These are phyloP conservation scores for Nipponia nippon DNA, from an alignment of 2,113 vertebrate genomes.

Conservation along the genomic window DNA sequence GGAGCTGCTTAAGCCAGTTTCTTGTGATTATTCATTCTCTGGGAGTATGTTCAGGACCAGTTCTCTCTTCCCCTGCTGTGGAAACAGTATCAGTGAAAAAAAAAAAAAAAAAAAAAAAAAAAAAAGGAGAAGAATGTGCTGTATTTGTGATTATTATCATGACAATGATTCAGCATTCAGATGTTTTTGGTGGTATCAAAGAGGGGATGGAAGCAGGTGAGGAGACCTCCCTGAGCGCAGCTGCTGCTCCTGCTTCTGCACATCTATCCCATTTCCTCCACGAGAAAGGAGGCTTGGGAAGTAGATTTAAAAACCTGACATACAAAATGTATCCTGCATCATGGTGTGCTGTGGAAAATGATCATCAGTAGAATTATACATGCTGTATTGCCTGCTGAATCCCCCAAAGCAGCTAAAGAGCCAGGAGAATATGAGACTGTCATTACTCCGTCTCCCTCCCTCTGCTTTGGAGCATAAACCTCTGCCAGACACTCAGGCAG, in stretches of 20 bases:
- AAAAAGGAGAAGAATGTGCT: not conserved
- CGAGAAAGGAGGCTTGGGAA: not conserved
- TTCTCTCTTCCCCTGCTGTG: conserved; percentile 71
- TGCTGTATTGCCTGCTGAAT: not conserved
- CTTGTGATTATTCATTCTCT: conserved; percentile 61
- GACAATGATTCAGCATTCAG: not conserved
- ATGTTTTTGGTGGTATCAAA: not conserved
- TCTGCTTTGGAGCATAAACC: conserved; percentile 56
- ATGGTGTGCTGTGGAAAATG: not conserved
- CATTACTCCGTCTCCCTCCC: conserved; percentile 54
- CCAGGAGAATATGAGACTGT: conserved; percentile 57
- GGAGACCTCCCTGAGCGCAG: rapidly evolving
- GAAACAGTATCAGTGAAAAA: conserved; percentile 57
- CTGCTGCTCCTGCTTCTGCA: not conserved
- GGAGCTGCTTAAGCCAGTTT: conserved; percentile 45
- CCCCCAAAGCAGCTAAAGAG: conserved; percentile 55
- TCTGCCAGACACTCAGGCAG: conserved; percentile 70
- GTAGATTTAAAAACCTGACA: not conserved
- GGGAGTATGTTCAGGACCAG: conserved; percentile 56
- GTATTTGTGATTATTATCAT: not conserved
- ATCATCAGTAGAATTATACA: conserved; percentile 26
- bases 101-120: not conserved
- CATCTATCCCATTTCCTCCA: rapidly evolving
- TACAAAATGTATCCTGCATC: not conserved
- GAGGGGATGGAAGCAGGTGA: rapidly evolving